These are phyloP conservation scores for Sinonovacula constricta DNA, from an alignment of 1,140 invertebrate genomes.

Conservation along the genomic window DNA sequence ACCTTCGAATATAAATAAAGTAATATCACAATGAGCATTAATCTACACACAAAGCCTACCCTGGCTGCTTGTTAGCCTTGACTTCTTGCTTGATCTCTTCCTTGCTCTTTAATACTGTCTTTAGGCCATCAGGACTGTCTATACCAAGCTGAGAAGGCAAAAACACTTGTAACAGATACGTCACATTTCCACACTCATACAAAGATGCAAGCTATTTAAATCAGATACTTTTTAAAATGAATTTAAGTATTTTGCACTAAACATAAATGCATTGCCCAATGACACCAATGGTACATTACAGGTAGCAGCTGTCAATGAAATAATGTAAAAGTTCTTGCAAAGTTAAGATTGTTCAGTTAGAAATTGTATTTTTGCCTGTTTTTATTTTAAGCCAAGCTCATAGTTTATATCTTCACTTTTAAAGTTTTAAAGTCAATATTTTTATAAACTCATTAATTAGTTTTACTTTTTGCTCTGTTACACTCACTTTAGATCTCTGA, in stretches of 20 bases:
- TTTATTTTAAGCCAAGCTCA: too few species aligned
- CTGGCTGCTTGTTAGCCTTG: slow-evolving; percentile 20
- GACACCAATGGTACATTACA: background rate
- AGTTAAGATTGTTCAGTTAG: too few species aligned
- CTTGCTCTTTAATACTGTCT: slow-evolving; percentile 62
- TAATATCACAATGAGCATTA: too few species aligned
- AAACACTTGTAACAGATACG: background rate
- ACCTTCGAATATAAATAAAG: too few species aligned
- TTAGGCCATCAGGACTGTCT: slow-evolving; percentile 65
- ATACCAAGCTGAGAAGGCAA: slow-evolving; percentile 77
- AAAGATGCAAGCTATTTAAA: background rate
- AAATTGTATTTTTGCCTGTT: too few species aligned
- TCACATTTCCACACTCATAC: background rate
- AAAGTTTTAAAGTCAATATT: too few species aligned
- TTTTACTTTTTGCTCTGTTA: too few species aligned
- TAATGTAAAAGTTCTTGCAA: background rate
- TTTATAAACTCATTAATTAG: too few species aligned
- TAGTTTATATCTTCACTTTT: too few species aligned
- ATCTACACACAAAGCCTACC: too few species aligned
- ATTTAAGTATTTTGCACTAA: background rate
- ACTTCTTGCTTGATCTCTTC: slow-evolving; percentile 54
- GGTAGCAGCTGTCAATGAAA: background rate
- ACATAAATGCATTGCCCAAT: background rate
- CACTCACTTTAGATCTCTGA: too few species aligned
- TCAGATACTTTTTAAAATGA: background rate